Conservation (phyloP, 2,113 vertebrate species). For the Sula dactylatra region DNA sequence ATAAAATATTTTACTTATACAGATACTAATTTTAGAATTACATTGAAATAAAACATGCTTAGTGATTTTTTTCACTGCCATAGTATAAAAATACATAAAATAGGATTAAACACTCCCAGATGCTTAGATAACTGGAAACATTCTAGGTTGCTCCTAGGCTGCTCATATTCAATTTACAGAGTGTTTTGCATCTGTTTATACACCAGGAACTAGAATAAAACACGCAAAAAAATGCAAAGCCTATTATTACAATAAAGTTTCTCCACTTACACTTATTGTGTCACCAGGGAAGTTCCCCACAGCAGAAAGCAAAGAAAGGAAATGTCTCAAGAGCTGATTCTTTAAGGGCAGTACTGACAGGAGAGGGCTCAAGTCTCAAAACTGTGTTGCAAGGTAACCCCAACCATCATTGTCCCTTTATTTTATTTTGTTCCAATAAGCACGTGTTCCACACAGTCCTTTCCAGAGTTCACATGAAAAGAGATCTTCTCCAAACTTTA, state of each 20-base stretch:
- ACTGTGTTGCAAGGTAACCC: background rate
- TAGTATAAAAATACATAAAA: background rate
- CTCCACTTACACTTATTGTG: background rate
- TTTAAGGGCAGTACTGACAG: background rate
- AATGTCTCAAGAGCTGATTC: background rate
- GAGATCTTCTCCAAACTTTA: background rate
- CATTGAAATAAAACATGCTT: background rate
- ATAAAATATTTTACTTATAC: conserved; percentile 34
- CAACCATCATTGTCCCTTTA: background rate
- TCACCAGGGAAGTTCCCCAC: background rate
- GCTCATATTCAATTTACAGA: background rate
- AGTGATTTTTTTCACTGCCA: background rate
- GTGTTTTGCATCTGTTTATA: background rate
- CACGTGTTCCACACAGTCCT: background rate
- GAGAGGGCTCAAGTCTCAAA: background rate
- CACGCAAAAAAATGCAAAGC: background rate
- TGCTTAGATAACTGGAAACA: background rate
- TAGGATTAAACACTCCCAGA: background rate
- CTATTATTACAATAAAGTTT: background rate
- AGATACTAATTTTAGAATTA: background rate
- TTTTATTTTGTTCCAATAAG: background rate
- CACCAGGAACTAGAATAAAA: background rate
- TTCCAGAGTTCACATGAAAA: background rate
- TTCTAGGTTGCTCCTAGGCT: background rate
- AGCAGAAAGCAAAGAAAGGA: background rate